Conservation (phyloP, 2,797 vertebrate genomes). For the Anabacerthia variegaticeps region DNA sequence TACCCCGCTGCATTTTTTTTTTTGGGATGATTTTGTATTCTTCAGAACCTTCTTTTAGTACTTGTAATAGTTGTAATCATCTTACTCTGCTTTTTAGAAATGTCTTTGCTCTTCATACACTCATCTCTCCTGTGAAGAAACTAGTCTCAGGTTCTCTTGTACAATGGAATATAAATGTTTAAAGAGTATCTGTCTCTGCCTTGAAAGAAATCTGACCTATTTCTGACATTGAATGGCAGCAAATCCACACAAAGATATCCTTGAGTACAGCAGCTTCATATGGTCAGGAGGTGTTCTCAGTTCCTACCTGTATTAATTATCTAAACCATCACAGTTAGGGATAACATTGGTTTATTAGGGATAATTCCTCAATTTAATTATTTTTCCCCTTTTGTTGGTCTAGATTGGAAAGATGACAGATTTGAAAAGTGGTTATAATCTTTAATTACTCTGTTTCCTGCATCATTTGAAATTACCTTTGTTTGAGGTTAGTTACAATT, state of each 20-base stretch:
- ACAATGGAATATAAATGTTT: conserved; percentile 12
- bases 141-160: neutral
- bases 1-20: neutral
- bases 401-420: neutral
- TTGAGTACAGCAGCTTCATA: neutral
- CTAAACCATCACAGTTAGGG: neutral
- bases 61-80: neutral
- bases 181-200: neutral
- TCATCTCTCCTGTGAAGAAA: neutral
- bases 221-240: neutral
- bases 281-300: neutral
- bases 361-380: neutral
- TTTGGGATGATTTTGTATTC: neutral
- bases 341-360: neutral
- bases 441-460: neutral
- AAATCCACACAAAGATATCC: neutral
- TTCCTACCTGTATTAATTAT: neutral
- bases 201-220: neutral
- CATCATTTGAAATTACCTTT: neutral
- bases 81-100: neutral
- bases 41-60: neutral
- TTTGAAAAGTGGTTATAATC: neutral
- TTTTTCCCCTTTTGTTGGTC: neutral
- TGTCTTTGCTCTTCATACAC: neutral
- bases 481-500: neutral